These are phyloP conservation scores for Dasyprocta punctata DNA, from an alignment of 2,113 vertebrate genomes.

Conservation along the genomic window DNA sequence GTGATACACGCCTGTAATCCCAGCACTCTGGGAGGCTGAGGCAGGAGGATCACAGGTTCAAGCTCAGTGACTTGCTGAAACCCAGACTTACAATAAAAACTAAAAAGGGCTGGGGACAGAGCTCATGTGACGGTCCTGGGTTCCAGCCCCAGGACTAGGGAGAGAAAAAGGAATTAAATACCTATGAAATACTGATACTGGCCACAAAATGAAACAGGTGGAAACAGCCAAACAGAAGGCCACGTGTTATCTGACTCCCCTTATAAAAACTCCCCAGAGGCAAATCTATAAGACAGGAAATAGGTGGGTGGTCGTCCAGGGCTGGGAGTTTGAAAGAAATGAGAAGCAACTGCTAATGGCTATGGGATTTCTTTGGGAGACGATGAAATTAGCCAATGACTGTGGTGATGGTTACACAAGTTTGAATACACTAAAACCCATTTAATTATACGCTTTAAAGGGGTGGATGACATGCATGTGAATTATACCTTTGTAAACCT, in stretches of 20 bases:
- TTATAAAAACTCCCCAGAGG: background rate
- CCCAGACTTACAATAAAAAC: background rate
- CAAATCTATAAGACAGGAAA: background rate
- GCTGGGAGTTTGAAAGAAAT: background rate
- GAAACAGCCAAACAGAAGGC: background rate
- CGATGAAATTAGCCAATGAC: background rate
- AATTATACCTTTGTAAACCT: background rate
- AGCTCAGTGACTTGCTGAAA: background rate
- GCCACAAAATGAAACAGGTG: background rate
- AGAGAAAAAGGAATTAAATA: background rate
- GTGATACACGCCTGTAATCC: background rate
- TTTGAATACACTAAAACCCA: slow-evolving; percentile 3
- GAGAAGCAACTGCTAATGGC: background rate
- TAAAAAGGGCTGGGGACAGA: background rate
- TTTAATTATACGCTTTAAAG: slow-evolving; percentile 31
- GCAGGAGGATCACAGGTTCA: background rate
- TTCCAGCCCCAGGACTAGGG: background rate
- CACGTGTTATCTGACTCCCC: background rate
- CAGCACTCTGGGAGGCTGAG: background rate
- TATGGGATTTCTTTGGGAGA: background rate
- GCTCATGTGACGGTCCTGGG: background rate
- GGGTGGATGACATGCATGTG: background rate
- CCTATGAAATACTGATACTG: background rate
- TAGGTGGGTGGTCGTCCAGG: background rate
- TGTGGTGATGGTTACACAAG: background rate